Evolutionary conservation across 2,113 vertebrate species (phyloP), one percentile per base, ranked within the genome.

Genomic region (Callocephalon fimbriatum): DNA sequence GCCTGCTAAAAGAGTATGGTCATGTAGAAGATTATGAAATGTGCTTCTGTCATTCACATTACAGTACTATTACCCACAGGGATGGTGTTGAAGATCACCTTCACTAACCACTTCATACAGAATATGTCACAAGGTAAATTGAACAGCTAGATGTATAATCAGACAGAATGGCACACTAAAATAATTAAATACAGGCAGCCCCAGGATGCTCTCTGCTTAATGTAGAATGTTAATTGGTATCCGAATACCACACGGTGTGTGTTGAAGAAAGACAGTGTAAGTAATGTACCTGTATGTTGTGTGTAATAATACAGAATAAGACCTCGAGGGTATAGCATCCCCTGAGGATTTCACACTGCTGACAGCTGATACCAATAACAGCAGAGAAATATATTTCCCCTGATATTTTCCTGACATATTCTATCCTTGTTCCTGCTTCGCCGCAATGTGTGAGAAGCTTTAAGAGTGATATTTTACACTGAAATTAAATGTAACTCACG

Each of bases 331-430:
- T 95, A 96, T 86, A 95, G 72, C 76, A 42, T 89, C 93, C 95
- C 95, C 45, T 89, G 97, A 95, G 97, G 80, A 91, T 97, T 96
- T 85, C 70, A 68, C 62, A n/a, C 86, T 94, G 92, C 76, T 58
- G 87, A 86, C 97, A 97, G 94, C 96, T 97, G 97, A 97, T 95
- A 97, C 83, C 88, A 91, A 95, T 92, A 97, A 82, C 74, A 92
- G 92, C 70, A 45, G 79, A 95, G 48, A 78, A 95, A 87, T 31
- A 6, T 56, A 71, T 97, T 87, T 92, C 92, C 96, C 94, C 73
- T 91, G 95, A 58, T 95, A 58, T 72, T 95, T 91, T 93, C 83
- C 86, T 87, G 83, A 91, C 86, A 59, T 96, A 91, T 68, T 97
- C 56, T 87, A 61, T 44, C 44, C 56, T 66, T 68, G 56, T 68